A percentile compares a stretch with the other conserved stretches of the same genome.
Conservation (phyloP, 2,113 vertebrate genomes). For the Ceyx melanurus region DNA sequence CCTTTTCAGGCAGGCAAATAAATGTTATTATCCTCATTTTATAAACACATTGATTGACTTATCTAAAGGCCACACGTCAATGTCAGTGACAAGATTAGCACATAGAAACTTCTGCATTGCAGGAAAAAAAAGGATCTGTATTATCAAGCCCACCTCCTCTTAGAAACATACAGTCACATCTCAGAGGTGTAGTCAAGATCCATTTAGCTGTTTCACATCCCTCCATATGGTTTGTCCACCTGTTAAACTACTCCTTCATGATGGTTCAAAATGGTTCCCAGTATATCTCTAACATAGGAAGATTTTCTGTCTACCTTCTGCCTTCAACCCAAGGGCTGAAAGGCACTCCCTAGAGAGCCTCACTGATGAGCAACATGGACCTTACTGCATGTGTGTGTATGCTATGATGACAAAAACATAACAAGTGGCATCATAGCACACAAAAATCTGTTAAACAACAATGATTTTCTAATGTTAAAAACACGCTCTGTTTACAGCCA, state of each 20-base stretch:
- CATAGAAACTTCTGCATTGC: slow-evolving; percentile 25
- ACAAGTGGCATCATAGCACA: not conserved
- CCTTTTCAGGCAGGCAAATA: slow-evolving; percentile 42
- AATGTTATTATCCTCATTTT: slow-evolving; percentile 53
- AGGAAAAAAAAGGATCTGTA: not conserved
- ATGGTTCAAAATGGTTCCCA: not conserved
- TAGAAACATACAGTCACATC: not conserved
- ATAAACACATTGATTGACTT: slow-evolving; percentile 66
- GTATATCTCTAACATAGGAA: accelerated
- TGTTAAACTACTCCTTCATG: not conserved
- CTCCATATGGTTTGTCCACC: not conserved
- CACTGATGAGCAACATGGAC: not conserved
- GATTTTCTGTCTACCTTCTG: not conserved
- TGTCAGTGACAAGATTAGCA: slow-evolving; percentile 14
- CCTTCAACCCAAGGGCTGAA: not conserved
- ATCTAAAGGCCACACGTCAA: slow-evolving; percentile 57
- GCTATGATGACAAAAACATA: slow-evolving; percentile 10
- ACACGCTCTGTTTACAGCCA: not conserved
- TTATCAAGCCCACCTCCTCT: not conserved
- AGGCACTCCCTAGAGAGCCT: not conserved
- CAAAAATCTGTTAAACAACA: slow-evolving; percentile 9
- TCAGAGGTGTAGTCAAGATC: not conserved
- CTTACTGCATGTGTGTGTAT: not conserved
- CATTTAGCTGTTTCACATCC: not conserved
- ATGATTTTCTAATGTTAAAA: not conserved